phyloP scores from a whole-genome alignment of 1,140 invertebrate species.

The Tetragnatha versicolor region DNA sequence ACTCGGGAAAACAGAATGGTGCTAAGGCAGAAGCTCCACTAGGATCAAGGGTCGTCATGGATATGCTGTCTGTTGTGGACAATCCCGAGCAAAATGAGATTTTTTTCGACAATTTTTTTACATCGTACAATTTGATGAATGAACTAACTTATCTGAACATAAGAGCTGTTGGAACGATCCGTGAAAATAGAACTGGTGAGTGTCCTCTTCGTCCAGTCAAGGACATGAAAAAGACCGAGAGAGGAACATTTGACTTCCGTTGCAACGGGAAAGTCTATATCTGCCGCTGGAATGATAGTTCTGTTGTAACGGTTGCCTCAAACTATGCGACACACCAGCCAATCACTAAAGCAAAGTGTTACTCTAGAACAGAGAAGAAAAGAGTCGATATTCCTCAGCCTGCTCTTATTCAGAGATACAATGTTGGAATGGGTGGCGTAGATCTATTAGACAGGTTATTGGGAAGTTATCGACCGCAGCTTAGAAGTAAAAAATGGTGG shows the following conservation, averaged over 20 bases:
- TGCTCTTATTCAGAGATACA: not conserved
- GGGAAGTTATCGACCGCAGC: not conserved
- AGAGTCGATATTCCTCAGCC: not conserved
- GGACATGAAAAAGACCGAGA: not conserved
- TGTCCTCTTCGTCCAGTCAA: not conserved
- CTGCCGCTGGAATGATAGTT: not conserved
- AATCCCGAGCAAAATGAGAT: not conserved
- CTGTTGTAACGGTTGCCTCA: not conserved
- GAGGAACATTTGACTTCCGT: not conserved
- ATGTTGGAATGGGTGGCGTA: not conserved
- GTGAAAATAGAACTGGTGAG: not conserved
- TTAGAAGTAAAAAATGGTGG: not conserved
- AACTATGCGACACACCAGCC: not conserved
- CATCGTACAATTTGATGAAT: conserved; percentile 18
- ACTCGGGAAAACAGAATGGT: not conserved
- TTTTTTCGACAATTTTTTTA: conserved; percentile 26
- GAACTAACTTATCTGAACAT: not conserved
- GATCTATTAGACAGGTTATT: not conserved
- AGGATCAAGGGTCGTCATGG: conserved; percentile 3
- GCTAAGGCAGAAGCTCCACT: not conserved
- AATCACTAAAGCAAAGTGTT: not conserved
- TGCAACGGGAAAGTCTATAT: not conserved
- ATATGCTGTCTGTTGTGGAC: not conserved
- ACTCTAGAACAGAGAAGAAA: not conserved
- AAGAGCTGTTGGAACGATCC: not conserved